Evolutionary conservation across 2,113 vertebrate species (phyloP), one percentile per base, ranked within the genome.

Genomic region (Solenodon paradoxus): DNA sequence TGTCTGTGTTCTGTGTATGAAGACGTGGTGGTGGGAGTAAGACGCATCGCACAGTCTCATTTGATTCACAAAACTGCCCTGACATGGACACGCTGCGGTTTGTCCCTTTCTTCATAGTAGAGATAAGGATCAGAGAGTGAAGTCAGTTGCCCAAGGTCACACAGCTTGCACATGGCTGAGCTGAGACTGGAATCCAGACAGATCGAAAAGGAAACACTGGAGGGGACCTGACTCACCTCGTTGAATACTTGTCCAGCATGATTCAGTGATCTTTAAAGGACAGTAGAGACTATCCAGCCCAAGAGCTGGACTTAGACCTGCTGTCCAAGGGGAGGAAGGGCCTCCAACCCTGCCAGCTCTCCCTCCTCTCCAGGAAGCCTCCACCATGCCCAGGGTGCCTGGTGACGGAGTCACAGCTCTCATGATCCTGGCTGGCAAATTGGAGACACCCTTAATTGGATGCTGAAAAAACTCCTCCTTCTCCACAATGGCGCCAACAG

Each of bases 401-500:
- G 92, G 78, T 85, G 96, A 97, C 83, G 94, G 96, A 95, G 97
- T 94, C 96, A 94, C 87, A 82, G 57, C 66, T 92, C 88, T 96
- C 95, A 84, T 93, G 95, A 97, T 96, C 95, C 88, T 20, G 83
- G 96, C 97, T 96, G 97, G 97, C 97, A 98, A 98, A 98, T 98
- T 97, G 98, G 98, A 98, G 98, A 98, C 96, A 97, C 96, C 96
- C 97, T 97, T 98, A 98, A 98, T 98, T 98, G 98, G 98, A 97
- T 98, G 97, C 97, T 98, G 98, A 98, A 98, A 98, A 98, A 98
- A 97, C 97, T 95, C 98, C 68, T 96, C 55, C 59, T 92, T 97
- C 97, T 45, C 94, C 98, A 98, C 98, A 98, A 97, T 97, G 98
- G 96, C 98, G 98, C 97, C 96, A 94, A 94, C 96, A 74, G 95